Base-by-base conservation (phyloP, 53 echinoderm and acorn worm species). In the Luidia sarsii region DNA sequence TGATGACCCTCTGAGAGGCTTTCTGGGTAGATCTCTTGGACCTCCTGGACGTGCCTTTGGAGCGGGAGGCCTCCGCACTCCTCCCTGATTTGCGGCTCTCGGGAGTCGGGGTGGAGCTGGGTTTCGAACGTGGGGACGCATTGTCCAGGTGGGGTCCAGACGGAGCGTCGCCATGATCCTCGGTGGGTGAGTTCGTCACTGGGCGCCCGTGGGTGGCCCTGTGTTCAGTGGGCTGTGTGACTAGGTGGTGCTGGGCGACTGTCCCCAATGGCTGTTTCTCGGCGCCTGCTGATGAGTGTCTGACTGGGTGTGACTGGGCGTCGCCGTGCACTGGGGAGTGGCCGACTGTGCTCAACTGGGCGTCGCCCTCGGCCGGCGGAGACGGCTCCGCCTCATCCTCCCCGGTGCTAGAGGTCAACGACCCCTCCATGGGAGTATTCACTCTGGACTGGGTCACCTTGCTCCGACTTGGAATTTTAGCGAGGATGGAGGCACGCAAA, bases 261-360 rank as follows among this genome's bases (percentile, higher is more conserved):
- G n/a, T n/a, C n/a, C n/a, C n/a, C n/a, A n/a, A n/a, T n/a, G n/a
- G n/a, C n/a, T n/a, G n/a, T n/a, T n/a, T n/a, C n/a, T n/a, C n/a
- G 73, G 29, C 25, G 73, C 25, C 4, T 39, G 13, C 56, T 24
- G 41, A 57, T 73, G 15, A 39, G 70, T 9, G 50, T 57, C 30
- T 21, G 15, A 27, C 16, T 45, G 9, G 31, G 43, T 2, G 16
- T 31, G 7, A 46, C 27, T 61, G 77, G 77, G 77, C 28, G 45
- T 39, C 23, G 7, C 61, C 48, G 77, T 59, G 60, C 43, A 46
- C 27, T 61, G 77, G 77, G 77, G 34, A 38, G 39, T n/a, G 7
- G 46, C 48, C 60, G 77, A 54, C 43, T 46, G 77, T 59, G 77
- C 55, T 24, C 30, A 77, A 37, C 61, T 48, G 77, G 77, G 75